Evolutionary conservation across 2,797 vertebrate genomes (phyloP), one percentile per base, ranked within the genome.

Genomic region (Adelosebastes latens): DNA sequence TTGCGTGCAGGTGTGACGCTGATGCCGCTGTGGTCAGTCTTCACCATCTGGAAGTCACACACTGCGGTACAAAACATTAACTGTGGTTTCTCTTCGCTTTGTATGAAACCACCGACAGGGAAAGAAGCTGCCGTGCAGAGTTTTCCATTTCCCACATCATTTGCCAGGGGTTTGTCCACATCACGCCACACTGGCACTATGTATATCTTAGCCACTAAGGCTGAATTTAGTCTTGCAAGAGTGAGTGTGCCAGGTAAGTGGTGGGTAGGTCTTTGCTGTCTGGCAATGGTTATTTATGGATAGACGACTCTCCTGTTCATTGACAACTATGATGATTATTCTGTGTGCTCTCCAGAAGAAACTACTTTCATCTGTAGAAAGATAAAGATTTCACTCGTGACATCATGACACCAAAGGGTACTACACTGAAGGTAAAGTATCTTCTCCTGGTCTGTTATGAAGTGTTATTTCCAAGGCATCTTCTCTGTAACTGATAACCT

Each of bases 131-230:
- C 65, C n/a, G 24, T 6, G 58, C 32, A 27, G 32, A 55, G 63
- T 60, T 86, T 87, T 80, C 25, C 67, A 75, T 85, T 12, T 64
- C 22, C 92, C 90, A 87, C 83, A 79, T 86, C 20, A 92, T 88
- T 94, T 93, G 78, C 73, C 5, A 6, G 46, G 22, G 72, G 55
- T 80, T 64, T 85, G 18, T 77, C 52, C 75, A 72, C 72, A 76
- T 87, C 85, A 86, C 55, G 73, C 69, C 79, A 36, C 60, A 34
- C 34, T 6, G 18, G 42, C 52, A 72, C 31, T 64, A 42, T 79
- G 62, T 91, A 88, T 90, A 90, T 77, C 56, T 75, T 27, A 12
- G 14, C 34, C 66, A 12, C 39, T 5, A 10, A 58, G 31, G 59
- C 25, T 79, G 66, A 27, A 61, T 85, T 83, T 58, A 84, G 81